Conservation (phyloP, 1,140 invertebrate genomes). For the Drosophila arawakana region DNA sequence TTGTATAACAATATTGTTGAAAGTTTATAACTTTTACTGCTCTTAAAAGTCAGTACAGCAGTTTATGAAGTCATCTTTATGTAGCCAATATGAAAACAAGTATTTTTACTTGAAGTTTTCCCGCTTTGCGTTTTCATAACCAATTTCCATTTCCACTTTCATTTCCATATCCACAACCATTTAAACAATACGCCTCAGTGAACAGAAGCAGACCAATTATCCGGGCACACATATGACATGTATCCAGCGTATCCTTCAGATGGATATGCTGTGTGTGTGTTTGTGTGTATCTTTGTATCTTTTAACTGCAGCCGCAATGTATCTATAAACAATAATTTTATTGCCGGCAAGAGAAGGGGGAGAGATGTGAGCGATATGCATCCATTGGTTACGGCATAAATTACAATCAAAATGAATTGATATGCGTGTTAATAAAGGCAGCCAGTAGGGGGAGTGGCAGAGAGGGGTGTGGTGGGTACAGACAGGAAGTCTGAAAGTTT, state of each 20-base stretch:
- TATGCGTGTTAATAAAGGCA: conserved; percentile 79
- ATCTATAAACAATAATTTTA: conserved; percentile 82
- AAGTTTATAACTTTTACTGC: background rate
- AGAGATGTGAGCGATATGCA: conserved; percentile 78
- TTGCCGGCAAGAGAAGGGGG: conserved; percentile 34
- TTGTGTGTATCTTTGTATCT: conserved; percentile 42
- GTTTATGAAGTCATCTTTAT: background rate
- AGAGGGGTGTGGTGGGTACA: conserved; percentile 10
- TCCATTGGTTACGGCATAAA: conserved; percentile 79
- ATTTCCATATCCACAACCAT: conserved; percentile 28
- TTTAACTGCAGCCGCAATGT: conserved; percentile 77
- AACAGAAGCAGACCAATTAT: conserved; percentile 58
- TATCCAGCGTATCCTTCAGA: conserved; percentile 24
- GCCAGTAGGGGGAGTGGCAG: background rate
- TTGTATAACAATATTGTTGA: background rate
- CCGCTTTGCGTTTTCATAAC: background rate
- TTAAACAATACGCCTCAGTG: conserved; percentile 55
- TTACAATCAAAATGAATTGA: conserved; percentile 83
- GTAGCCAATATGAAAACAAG: background rate
- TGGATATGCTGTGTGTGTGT: background rate
- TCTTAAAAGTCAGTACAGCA: background rate
- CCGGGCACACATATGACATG: conserved; percentile 55
- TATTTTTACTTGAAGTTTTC: background rate
- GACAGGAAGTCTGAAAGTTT: conserved; percentile 66
- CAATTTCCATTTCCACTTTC: background rate